These are phyloP conservation scores for Panzeria rudis DNA, from an alignment of 2,888 invertebrate species.

Conservation along the genomic window DNA sequence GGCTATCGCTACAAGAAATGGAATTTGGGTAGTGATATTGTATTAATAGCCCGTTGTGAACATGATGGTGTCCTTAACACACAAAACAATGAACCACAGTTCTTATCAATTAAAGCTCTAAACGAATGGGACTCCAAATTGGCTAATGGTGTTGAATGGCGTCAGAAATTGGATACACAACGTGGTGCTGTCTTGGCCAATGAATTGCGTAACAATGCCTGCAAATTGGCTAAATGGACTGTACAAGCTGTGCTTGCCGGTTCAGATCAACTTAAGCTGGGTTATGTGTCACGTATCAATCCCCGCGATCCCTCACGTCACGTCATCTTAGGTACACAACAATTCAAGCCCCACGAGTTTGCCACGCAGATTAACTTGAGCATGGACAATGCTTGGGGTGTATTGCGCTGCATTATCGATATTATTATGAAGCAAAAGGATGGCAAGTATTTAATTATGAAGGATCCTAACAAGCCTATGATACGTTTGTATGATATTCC, in stretches of 20 bases:
- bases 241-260: conserved; percentile 97
- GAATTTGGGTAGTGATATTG: conserved; percentile 96
- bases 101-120: conserved; percentile 97
- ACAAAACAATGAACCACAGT: conserved; percentile 95
- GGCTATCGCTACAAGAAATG: conserved; percentile 98
- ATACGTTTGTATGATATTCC: conserved; percentile 99
- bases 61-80: conserved; percentile 97
- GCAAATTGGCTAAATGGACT: conserved; percentile 99
- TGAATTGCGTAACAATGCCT: conserved; percentile 99
- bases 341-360: conserved; percentile 99
- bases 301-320: conserved; percentile 97
- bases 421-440: conserved; percentile 98
- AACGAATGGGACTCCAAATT: conserved; percentile 99
- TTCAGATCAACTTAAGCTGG: conserved; percentile 98
- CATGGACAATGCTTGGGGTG: conserved; percentile 99
- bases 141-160: conserved; percentile 99
- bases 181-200: conserved; percentile 99
- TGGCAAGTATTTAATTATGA: conserved; percentile 98
- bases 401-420: conserved; percentile 98
- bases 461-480: conserved; percentile 99
- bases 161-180: conserved; percentile 98
- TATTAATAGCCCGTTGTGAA: conserved; percentile 96
- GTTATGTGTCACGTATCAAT: conserved; percentile 98
- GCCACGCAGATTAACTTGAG: conserved; percentile 99
- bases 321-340: conserved; percentile 98